Base-by-base conservation (phyloP, 2,113 vertebrate genomes). In the Eublepharis macularius region DNA sequence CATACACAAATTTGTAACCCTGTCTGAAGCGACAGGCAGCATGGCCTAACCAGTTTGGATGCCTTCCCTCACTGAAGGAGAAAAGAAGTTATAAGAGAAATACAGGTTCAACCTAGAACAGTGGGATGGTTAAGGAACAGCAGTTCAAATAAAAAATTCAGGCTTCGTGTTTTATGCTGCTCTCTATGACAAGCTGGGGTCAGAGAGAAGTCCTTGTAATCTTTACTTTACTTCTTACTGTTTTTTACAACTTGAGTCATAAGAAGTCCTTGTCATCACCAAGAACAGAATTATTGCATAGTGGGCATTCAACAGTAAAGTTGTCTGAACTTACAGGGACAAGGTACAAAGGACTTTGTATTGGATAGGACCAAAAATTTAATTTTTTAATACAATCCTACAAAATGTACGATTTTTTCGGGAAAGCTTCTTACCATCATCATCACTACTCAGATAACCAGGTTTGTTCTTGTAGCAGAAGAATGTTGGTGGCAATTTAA, bases 401-500 rank as follows among this genome's bases (percentile, higher is more conserved):
- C 26, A 82, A 82, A 5, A 63, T 34, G 68, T 34, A 89, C 14
- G 4, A 75, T 1, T 16, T 6, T 83, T 17, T 10, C 29, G 72
- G 39, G 24, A 63, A 24, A 19, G 26, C 26, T 12, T 86, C 95
- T 98, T 95, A 99, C 98, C 98, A 63, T 99, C 98, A 65, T 98
- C 97, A 60, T 98, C 97, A 0, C 98, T 98, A 16, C 98, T 99
- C 91, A 94, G 65, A 24, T 99, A 99, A 91, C 97, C 98, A 14
- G 97, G 97, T 65, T 97, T 96, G 54, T 97, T 98, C 95, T 99
- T 97, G 92, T 99, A 99, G 89, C 98, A 98, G 95, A 99, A 99
- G 93, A 99, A 99, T 0, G 98, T 98, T 81, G 95, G 94, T 24
- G 99, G 99, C 41, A 99, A 97, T 91, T 95, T 93, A 12, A 99